These are phyloP conservation scores for Platerodrilus igneus DNA, from an alignment of 2,888 invertebrate genomes.

Conservation along the genomic window DNA sequence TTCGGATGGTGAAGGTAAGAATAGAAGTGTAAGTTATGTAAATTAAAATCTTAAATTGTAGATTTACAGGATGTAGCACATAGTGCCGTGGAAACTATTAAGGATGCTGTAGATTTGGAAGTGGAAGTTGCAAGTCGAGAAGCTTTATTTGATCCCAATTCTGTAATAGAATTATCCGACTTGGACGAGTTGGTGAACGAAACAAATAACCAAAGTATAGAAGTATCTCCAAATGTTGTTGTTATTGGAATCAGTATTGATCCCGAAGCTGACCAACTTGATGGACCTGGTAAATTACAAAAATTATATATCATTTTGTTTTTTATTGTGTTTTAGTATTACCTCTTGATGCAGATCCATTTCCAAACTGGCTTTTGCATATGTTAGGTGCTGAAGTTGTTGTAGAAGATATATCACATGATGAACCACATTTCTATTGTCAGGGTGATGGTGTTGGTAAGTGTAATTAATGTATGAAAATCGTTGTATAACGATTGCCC, in stretches of 20 bases:
- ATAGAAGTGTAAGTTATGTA: neutral
- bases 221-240: conserved; percentile 9
- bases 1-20: conserved; percentile 13
- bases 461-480: too few relatives aligned
- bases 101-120: conserved; percentile 16
- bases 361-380: conserved; percentile 45
- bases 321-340: conserved; percentile 18
- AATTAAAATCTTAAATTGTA: too few relatives aligned
- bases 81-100: conserved; percentile 7
- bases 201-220: conserved; percentile 6
- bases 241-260: conserved; percentile 13
- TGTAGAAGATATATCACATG: conserved; percentile 28
- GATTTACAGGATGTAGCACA: conserved; percentile 2
- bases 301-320: conserved; percentile 2
- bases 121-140: conserved; percentile 40
- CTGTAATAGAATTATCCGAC: conserved; percentile 40
- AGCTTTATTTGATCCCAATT: conserved; percentile 43
- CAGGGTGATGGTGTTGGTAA: conserved; percentile 48
- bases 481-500: too few relatives aligned
- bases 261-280: conserved; percentile 10
- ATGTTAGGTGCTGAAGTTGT: conserved; percentile 35
- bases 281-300: conserved; percentile 21
- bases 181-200: conserved; percentile 39
- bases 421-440: conserved; percentile 45
- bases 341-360: conserved; percentile 31